A percentile compares a stretch with the other conserved stretches of the same genome.
Evolutionary conservation across 2,113 vertebrate genomes (phyloP).

Genomic region (Phaethon lepturus): DNA sequence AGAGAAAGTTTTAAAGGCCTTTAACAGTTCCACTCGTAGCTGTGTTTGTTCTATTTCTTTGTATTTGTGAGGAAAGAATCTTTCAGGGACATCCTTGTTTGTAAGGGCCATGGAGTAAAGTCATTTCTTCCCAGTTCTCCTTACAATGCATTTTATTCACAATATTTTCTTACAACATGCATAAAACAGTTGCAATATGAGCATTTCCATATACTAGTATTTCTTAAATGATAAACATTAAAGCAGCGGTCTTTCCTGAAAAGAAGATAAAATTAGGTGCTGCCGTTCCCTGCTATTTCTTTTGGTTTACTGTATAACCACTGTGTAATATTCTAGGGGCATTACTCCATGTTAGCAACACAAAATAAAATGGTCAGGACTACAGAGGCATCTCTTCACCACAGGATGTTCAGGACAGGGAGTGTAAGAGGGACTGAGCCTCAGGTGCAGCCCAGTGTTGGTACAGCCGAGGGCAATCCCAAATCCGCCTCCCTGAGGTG

Average conservation of each 20-base stretch:
- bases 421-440: not conserved
- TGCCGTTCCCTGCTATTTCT: not conserved
- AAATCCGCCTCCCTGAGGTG: not conserved
- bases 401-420: not conserved
- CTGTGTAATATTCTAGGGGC: too few relatives aligned
- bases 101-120: not conserved
- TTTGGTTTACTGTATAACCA: not conserved
- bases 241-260: not conserved
- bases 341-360: too few relatives aligned
- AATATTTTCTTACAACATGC: rapidly evolving
- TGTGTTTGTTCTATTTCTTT: not conserved
- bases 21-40: not conserved
- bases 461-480: not conserved
- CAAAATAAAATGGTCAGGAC: not conserved
- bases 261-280: not conserved
- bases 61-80: not conserved
- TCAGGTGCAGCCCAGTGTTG: not conserved
- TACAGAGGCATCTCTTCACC: not conserved
- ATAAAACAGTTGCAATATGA: not conserved
- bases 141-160: not conserved
- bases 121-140: not conserved
- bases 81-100: not conserved
- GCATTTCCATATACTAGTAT: not conserved
- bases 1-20: not conserved
- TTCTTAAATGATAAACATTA: not conserved